Conservation (phyloP, 2,797 vertebrate species). For the Falco novaeseelandiae region DNA sequence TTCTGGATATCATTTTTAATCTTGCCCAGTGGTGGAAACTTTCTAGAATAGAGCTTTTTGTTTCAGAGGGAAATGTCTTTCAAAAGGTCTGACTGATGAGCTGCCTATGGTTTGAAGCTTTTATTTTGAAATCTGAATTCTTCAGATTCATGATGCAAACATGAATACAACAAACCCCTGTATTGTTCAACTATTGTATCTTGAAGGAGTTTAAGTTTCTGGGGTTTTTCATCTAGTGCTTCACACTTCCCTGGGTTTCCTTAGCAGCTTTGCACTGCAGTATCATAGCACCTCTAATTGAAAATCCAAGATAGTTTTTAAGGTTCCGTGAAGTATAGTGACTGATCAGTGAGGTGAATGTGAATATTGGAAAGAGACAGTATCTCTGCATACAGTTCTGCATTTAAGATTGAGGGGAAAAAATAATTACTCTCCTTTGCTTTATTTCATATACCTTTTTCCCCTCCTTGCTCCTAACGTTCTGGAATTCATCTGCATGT, state of each 20-base stretch:
- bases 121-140: not conserved
- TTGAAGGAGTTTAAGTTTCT: not conserved
- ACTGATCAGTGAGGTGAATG: not conserved
- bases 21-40: not conserved
- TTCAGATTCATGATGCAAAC: not conserved
- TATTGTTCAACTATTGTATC: not conserved
- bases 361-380: not conserved
- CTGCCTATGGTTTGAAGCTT: not conserved
- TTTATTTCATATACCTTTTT: not conserved
- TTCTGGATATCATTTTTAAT: not conserved
- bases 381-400: accelerated
- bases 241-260: not conserved
- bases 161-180: not conserved
- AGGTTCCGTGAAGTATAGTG: not conserved
- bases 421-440: accelerated
- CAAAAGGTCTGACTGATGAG: not conserved
- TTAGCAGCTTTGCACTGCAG: not conserved
- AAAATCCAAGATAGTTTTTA: not conserved
- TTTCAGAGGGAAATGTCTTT: not conserved
- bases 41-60: not conserved
- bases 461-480: not conserved
- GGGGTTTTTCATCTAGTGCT: not conserved
- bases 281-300: not conserved
- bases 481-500: not conserved
- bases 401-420: not conserved